Base-by-base conservation (phyloP, 2,113 vertebrate genomes). In the Macquaria ambigua region DNA sequence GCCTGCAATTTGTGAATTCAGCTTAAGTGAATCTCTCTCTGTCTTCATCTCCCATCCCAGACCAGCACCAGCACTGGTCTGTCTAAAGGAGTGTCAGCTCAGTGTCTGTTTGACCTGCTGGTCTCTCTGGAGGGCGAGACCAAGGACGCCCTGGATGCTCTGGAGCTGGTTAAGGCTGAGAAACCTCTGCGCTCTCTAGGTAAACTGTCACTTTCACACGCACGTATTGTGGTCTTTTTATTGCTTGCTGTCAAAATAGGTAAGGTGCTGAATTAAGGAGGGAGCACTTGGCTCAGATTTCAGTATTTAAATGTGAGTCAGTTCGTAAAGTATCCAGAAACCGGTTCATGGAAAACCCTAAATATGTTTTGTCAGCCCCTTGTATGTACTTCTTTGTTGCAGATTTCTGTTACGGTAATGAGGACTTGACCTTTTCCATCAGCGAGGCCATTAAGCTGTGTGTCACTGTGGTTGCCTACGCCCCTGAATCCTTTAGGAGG, bases 321-420 rank as follows among this genome's bases (percentile, higher is more conserved):
- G 1, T 15, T 14, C n/a, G 41, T 39, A 8, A 39, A 43, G 41
- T 43, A 43, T 3, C 12, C 46, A 46, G 12, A 46, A 14, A 46
- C 46, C 12, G 34, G 34, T 25, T 6, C 6, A 34, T 53, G 67
- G 10, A 28, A 48, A 14, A 1, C 23, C 55, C 12, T 15, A 12
- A 56, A 39, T 4, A 2, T 18, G 23, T 68, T 71, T 41, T 66
- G 10, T 43, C 23, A 37, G 4, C 12, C n/a, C 3, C 3, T 23
- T 67, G 23, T 67, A 16, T 18, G 3, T 25, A 6, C 64, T 46
- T 25, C 14, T 66, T 20, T 75, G 5, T 56, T 46, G 4, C 93
- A 99, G 98, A 99, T 92, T 99, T 99, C 90, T 99, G 98, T 95
- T 99, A 99, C 43, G 98, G 98, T 23, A 99, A 97, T 1, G 98